Conservation (phyloP, 2,113 vertebrate genomes). For the Atrichornis clamosus region DNA sequence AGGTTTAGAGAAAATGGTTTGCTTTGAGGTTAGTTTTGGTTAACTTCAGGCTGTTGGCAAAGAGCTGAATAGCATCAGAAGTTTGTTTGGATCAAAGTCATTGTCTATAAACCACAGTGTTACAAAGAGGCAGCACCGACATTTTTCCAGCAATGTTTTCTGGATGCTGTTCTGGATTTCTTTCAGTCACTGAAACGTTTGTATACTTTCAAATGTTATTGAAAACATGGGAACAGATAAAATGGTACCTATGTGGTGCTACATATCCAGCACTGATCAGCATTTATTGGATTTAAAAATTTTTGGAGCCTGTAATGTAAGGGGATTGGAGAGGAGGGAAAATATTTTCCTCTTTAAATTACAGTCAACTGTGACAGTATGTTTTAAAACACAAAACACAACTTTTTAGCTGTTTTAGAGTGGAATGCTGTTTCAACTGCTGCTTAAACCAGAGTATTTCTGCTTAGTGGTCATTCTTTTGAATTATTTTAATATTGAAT, state of each 20-base stretch:
- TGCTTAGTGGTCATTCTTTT: not conserved
- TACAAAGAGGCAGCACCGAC: not conserved
- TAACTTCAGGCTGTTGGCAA: not conserved
- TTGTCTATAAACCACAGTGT: not conserved
- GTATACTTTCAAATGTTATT: not conserved
- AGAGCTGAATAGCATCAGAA: not conserved
- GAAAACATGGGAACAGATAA: not conserved
- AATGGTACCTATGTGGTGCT: not conserved
- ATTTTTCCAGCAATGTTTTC: not conserved
- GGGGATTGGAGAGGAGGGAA: not conserved
- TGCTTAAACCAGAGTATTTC: not conserved
- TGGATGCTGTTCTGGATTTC: not conserved
- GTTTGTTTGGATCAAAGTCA: not conserved
- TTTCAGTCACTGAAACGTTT: not conserved
- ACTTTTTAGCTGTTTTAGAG: not conserved
- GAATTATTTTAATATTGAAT: not conserved
- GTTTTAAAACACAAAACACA: not conserved
- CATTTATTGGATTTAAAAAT: not conserved
- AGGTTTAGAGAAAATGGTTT: not conserved
- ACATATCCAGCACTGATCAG: not conserved
- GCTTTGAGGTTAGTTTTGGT: not conserved
- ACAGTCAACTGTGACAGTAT: not conserved
- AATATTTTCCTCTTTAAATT: not conserved
- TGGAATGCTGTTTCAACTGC: not conserved
- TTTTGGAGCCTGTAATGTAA: not conserved